Evolutionary conservation across 2,888 invertebrate genomes (phyloP).

Genomic region (Volucella zonaria): DNA sequence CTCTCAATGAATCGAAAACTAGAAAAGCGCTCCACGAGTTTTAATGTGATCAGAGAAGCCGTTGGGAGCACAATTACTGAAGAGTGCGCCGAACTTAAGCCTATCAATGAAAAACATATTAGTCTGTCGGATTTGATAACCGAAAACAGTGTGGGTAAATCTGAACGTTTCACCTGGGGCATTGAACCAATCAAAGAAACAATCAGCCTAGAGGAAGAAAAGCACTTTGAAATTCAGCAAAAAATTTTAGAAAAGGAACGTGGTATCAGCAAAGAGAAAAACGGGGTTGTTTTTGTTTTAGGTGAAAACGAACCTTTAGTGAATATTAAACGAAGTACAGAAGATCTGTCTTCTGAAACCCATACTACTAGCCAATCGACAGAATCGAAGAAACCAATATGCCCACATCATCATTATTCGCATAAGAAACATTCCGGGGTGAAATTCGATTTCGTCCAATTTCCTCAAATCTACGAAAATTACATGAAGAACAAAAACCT

Average conservation of each 20-base stretch:
- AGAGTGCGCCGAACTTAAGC: slow-evolving; percentile 62
- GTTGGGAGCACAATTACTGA: background rate
- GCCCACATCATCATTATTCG: slow-evolving; percentile 79
- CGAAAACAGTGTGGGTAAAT: slow-evolving; percentile 81
- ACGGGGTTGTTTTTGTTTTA: slow-evolving; percentile 86
- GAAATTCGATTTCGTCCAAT: slow-evolving; percentile 89
- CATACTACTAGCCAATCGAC: slow-evolving; percentile 14
- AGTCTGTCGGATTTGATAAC: slow-evolving; percentile 82
- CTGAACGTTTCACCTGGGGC: slow-evolving; percentile 81
- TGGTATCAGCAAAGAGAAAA: slow-evolving; percentile 73
- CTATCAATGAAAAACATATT: slow-evolving; percentile 76
- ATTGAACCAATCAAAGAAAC: slow-evolving; percentile 81
- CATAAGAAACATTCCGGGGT: slow-evolving; percentile 87
- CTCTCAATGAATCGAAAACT: slow-evolving; percentile 77
- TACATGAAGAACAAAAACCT: slow-evolving; percentile 90
- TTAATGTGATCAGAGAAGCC: slow-evolving; percentile 44
- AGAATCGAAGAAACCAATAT: slow-evolving; percentile 74
- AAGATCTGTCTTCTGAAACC: slow-evolving; percentile 78
- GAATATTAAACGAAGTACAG: slow-evolving; percentile 84
- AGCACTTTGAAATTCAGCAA: slow-evolving; percentile 64
- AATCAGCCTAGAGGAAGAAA: slow-evolving; percentile 80
- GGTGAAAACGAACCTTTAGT: slow-evolving; percentile 88
- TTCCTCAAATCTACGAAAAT: slow-evolving; percentile 89
- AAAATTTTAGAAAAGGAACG: slow-evolving; percentile 46
- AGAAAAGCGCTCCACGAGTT: slow-evolving; percentile 77